Base-by-base conservation (phyloP, 1,140 invertebrate species). In the Tetragnatha versicolor region DNA sequence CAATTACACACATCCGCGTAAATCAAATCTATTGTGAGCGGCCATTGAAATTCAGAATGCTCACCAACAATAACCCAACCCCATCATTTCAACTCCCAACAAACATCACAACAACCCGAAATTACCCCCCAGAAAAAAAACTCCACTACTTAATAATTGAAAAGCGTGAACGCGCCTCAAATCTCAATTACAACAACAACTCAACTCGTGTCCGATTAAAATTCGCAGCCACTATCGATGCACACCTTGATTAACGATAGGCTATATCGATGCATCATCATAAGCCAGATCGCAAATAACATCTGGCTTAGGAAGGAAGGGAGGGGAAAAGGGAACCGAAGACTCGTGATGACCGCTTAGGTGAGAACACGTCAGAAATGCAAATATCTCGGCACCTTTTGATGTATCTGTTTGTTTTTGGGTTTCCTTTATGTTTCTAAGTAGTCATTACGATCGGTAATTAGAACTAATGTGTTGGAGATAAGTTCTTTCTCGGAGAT, bases 361-460 rank as follows among this genome's bases (percentile, higher is more conserved):
- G 63, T 66, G 63, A 29, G 39, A 66, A 66, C 63, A 66, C 42
- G 37, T 55, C 47, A 51, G 53, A 60, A 73, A 73, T 73, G 53
- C 69, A 73, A 73, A 73, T 73, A 73, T 70, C 47, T 29, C 69
- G 69, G 69, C 53, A 60, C 55, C 69, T 73, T 73, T 73, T 73
- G 69, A 73, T 60, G 69, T 73, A 73, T 73, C 27, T 73, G 69
- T 73, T 73, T 73, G 69, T 73, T 73, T 73, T 73, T 22, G 39
- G n/a, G 22, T 60, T 60, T 73, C 39, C n/a, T 42, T 37, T 45
- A 0, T 3, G 14, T 31, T 70, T 25, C 12, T 20, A 73, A 27
- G 53, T 60, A 42, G 53, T 73, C 47, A 73, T 73, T 73, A 73
- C 29, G 37, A 42, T 35, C 33, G 14, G 17, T 60, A 73, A 73